These are phyloP conservation scores for Danionella dracula DNA, from an alignment of 2,797 vertebrate genomes.

Conservation along the genomic window DNA sequence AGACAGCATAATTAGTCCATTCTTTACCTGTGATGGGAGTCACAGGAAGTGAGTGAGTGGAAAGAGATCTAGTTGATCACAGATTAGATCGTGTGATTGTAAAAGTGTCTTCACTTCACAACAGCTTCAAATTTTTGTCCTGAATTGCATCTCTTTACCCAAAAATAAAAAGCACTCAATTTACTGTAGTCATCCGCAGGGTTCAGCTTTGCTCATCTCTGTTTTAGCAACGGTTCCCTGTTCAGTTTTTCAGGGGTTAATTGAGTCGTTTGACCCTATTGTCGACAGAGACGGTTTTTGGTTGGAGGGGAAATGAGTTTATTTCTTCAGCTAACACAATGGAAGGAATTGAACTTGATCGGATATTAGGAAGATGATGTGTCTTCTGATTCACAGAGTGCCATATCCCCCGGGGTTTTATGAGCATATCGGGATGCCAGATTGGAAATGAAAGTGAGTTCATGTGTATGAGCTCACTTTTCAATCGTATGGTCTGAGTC, in stretches of 20 bases:
- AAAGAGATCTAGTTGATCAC: not conserved
- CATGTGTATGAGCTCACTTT: not conserved
- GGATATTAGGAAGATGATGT: conserved; percentile 28
- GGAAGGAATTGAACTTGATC: conserved; percentile 28
- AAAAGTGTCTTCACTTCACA: not conserved
- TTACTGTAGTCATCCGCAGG: conserved; percentile 37
- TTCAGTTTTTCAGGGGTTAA: conserved; percentile 64
- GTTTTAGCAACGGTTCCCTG: conserved; percentile 38
- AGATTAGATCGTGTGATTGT: not conserved
- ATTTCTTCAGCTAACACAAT: conserved; percentile 41
- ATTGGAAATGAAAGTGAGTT: not conserved
- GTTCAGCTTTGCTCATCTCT: conserved; percentile 36
- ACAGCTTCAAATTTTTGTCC: conserved; percentile 17
- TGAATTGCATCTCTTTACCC: conserved; percentile 22
- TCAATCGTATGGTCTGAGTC: not conserved
- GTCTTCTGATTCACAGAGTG: conserved; percentile 15
- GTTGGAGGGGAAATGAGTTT: conserved; percentile 40
- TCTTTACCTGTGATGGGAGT: not conserved
- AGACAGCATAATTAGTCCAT: not conserved
- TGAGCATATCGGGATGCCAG: conserved; percentile 9
- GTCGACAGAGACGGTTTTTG: conserved; percentile 46
- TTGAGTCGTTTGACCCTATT: conserved; percentile 65
- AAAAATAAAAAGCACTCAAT: conserved; percentile 35
- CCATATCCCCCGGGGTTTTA: conserved; percentile 4
- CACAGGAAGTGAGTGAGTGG: not conserved